phyloP scores from a whole-genome alignment of 2,888 invertebrate genomes.

The Mechanitis messenoides region DNA sequence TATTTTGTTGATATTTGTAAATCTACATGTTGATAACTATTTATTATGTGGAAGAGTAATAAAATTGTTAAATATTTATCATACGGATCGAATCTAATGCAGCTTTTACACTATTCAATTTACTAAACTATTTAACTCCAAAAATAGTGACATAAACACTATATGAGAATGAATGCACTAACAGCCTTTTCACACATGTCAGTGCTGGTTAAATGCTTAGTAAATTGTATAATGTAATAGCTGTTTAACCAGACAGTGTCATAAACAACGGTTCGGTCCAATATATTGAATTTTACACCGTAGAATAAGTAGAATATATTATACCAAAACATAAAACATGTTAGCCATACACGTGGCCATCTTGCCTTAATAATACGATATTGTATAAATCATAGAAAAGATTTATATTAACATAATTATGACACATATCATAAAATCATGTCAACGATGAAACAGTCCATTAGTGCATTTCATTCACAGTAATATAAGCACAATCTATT shows the following conservation, averaged over 20 bases:
- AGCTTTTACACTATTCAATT: too few relatives aligned
- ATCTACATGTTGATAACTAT: conserved; percentile 76
- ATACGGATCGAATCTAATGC: conserved; percentile 51
- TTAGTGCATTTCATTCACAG: conserved; percentile 71
- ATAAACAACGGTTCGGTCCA: conserved; percentile 54
- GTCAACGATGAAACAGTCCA: conserved; percentile 55
- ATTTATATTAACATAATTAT: conserved; percentile 30
- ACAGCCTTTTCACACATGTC: too few relatives aligned
- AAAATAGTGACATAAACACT: too few relatives aligned
- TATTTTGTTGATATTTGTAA: conserved; percentile 78
- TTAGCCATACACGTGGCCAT: conserved; percentile 72
- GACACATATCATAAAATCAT: conserved; percentile 54
- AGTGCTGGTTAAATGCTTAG: too few relatives aligned
- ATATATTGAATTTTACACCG: conserved; percentile 68
- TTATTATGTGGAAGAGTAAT: conserved; percentile 71
- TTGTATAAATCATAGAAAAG: conserved; percentile 42
- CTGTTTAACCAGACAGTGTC: conserved; percentile 35
- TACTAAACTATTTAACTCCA: too few relatives aligned
- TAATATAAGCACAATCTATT: conserved; percentile 70
- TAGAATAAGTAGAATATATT: conserved; percentile 59
- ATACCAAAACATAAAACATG: conserved; percentile 54
- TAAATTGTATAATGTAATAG: too few relatives aligned
- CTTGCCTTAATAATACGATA: conserved; percentile 59
- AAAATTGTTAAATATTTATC: conserved; percentile 72
- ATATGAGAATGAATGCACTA: too few relatives aligned